A percentile compares a stretch with the other conserved stretches of the same genome.
These are phyloP conservation scores for Noctilio leporinus DNA, from an alignment of 2,113 vertebrate species.

Conservation along the genomic window DNA sequence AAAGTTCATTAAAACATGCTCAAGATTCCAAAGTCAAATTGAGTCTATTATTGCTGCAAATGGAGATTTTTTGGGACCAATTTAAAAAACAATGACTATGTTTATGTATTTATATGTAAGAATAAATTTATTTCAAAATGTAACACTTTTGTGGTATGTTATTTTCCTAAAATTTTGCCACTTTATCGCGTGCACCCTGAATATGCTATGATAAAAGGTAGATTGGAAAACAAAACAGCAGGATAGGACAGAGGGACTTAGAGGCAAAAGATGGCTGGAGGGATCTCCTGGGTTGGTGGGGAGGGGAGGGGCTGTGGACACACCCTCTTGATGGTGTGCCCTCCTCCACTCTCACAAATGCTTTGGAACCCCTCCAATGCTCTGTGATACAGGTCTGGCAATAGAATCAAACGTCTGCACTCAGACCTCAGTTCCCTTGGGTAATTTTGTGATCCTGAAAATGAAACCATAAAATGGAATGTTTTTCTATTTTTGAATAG, in stretches of 20 bases:
- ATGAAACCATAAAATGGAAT: neutral
- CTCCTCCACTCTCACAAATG: neutral
- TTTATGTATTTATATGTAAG: no score
- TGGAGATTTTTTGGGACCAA: no score
- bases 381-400: neutral
- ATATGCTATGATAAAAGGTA: neutral
- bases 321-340: no score
- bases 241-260: neutral
- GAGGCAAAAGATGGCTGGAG: neutral
- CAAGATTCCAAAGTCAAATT: no score
- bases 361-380: neutral
- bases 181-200: no score
- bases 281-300: fast-evolving
- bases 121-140: no score
- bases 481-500: neutral
- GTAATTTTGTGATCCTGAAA: neutral
- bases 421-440: neutral
- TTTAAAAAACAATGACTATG: no score
- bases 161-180: no score
- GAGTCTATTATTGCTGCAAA: no score
- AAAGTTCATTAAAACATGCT: no score
- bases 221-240: neutral
- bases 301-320: neutral
- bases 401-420: neutral
- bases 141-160: no score